A percentile compares a stretch with the other conserved stretches of the same genome.
phyloP scores from a whole-genome alignment of 2,888 invertebrate species.

The Rhagophthalmus giganteus region DNA sequence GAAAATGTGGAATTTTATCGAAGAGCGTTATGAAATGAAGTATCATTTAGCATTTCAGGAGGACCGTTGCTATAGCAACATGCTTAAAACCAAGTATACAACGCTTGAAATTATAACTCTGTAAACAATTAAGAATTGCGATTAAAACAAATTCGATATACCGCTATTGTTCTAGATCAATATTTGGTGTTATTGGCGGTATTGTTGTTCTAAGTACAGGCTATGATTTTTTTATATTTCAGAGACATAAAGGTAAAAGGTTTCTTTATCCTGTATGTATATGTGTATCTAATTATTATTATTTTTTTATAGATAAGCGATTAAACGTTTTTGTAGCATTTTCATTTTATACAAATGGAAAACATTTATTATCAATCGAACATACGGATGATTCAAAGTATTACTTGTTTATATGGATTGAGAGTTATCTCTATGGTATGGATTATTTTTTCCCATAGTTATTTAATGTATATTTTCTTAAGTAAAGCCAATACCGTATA shows the following conservation, averaged over 20 bases:
- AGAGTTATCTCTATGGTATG: slow-evolving; percentile 55
- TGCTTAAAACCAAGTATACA: no score
- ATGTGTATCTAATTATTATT: no score
- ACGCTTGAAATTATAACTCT: no score
- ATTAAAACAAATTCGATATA: not conserved
- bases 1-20: slow-evolving; percentile 23
- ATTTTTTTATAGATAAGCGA: slow-evolving; percentile 8
- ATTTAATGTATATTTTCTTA: slow-evolving; percentile 27
- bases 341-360: slow-evolving; percentile 53
- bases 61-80: no score
- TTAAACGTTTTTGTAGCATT: slow-evolving; percentile 38
- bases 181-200: slow-evolving; percentile 4
- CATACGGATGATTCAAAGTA: slow-evolving; percentile 40
- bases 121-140: no score
- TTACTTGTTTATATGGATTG: slow-evolving; percentile 53
- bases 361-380: slow-evolving; percentile 49
- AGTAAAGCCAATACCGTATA: slow-evolving; percentile 24
- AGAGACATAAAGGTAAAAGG: slow-evolving; percentile 20
- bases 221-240: slow-evolving; percentile 28
- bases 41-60: slow-evolving; percentile 9
- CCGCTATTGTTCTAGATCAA: slow-evolving; percentile 4
- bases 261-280: no score
- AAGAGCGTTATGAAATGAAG: slow-evolving; percentile 12
- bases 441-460: slow-evolving; percentile 55
- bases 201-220: slow-evolving; percentile 21